Evolutionary conservation across 1,140 invertebrate genomes (phyloP).

Genomic region (Thaumatotibia leucotreta): DNA sequence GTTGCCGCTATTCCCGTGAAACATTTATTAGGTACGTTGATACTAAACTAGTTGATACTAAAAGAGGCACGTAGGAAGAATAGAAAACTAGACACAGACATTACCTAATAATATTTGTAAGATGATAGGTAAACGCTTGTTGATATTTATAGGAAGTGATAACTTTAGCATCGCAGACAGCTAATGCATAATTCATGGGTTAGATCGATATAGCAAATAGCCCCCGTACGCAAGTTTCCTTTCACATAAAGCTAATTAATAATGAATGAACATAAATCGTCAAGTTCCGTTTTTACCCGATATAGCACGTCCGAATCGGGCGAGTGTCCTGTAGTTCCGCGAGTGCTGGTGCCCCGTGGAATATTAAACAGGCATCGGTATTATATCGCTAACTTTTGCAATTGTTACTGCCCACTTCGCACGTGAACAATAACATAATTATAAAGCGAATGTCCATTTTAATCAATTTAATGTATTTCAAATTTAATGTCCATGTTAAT

Average conservation of each 20-base stretch:
- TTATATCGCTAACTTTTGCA: neutral
- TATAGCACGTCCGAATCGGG: slow-evolving; percentile 10
- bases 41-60: slow-evolving; percentile 1
- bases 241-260: slow-evolving; percentile 13
- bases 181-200: neutral
- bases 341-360: neutral
- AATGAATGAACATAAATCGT: slow-evolving; percentile 14
- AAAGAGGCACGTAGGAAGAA: neutral
- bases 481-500: no score
- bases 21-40: neutral
- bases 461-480: no score
- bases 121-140: neutral
- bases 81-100: neutral
- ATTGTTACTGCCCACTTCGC: neutral
- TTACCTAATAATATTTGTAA: neutral
- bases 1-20: neutral
- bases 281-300: slow-evolving; percentile 11
- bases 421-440: no score
- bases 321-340: slow-evolving; percentile 11
- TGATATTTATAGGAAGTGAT: neutral
- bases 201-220: slow-evolving; percentile 10
- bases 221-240: slow-evolving; percentile 12
- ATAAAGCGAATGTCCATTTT: no score
- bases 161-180: neutral
- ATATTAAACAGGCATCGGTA: neutral